Percentiles rank a stretch among this genome's conserved stretches.
Evolutionary conservation across 2,113 vertebrate genomes (phyloP).

Genomic region (Plecotus auritus): DNA sequence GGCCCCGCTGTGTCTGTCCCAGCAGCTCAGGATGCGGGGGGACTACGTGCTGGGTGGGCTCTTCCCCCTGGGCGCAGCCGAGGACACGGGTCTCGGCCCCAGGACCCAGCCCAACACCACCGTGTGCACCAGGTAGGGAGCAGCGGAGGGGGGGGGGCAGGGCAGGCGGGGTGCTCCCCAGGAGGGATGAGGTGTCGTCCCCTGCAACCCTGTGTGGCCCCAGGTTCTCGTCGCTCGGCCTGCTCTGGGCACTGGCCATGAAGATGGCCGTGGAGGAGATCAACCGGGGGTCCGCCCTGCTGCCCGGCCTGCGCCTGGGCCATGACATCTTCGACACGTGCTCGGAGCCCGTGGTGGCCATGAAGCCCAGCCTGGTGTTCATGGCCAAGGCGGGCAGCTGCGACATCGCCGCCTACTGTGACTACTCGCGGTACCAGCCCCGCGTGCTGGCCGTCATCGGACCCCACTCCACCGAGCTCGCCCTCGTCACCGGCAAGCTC

Average conservation of each 20-base stretch:
- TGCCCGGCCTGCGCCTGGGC: slow-evolving; percentile 69
- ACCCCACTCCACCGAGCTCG: slow-evolving; percentile 82
- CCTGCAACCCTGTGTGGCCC: neutral
- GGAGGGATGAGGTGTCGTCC: neutral
- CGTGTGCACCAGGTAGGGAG: slow-evolving; percentile 82
- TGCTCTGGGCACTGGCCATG: slow-evolving; percentile 87
- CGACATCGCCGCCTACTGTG: slow-evolving; percentile 71
- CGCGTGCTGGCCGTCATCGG: slow-evolving; percentile 87
- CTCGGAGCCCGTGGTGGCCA: slow-evolving; percentile 77
- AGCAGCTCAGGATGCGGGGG: slow-evolving; percentile 81
- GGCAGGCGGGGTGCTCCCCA: accelerated
- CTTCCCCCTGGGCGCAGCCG: slow-evolving; percentile 82
- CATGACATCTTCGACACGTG: slow-evolving; percentile 53
- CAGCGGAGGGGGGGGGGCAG: accelerated
- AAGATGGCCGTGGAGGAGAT: slow-evolving; percentile 91
- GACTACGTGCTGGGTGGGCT: slow-evolving; percentile 90
- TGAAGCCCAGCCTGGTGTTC: slow-evolving; percentile 85
- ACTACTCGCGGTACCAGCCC: slow-evolving; percentile 87
- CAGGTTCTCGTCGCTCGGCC: slow-evolving; percentile 80
- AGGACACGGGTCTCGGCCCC: slow-evolving; percentile 58
- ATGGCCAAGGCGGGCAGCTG: slow-evolving; percentile 64
- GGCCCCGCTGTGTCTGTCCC: slow-evolving; percentile 69
- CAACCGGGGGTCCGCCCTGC: slow-evolving; percentile 83
- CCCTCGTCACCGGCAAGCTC: slow-evolving; percentile 83
- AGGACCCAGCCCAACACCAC: slow-evolving; percentile 71